Evolutionary conservation across 2,888 invertebrate genomes (phyloP), one percentile per base, ranked within the genome.

Genomic region (Cantharis nigra): DNA sequence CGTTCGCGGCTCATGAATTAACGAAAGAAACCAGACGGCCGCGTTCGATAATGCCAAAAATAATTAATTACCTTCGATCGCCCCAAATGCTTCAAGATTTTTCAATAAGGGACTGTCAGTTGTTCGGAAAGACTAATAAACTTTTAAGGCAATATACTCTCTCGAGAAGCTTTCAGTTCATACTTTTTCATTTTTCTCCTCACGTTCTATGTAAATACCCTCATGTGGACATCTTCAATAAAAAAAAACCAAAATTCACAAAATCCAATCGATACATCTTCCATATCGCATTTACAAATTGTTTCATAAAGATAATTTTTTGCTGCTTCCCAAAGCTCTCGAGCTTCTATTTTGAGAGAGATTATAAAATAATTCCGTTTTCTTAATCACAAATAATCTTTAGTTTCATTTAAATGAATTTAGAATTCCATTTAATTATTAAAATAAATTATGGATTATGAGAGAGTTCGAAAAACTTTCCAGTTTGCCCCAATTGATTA

Each of bases 41-140:
- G 90, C 89, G 90, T 89, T 91, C 91, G 92, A 92, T 92, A 92
- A 92, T 91, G 92, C 92, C 92, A 91, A 92, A 92, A 92, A 92
- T 92, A 92, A 92, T 92, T 92, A 92, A 92, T 92, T 92, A 92
- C 91, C 91, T 91, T 91, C 91, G 91, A 91, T 91, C 91, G 84
- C 90, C 90, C 90, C 89, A 87, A 90, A 90, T 91, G 90, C 89
- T 90, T 89, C 90, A 90, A 90, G 91, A 90, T 91, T 91, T 90
- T 91, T 91, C 90, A 91, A 91, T 91, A 87, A 87, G 86, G 83
- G 86, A 83, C 87, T 87, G 87, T 87, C 87, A 87, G 87, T 85
- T 87, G 85, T 83, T 83, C 79, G 33, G 78, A 75, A 86, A 86
- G 86, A 86, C 86, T 87, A 87, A 87, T 86, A 87, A 87, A 87